Evolutionary conservation across 2,888 invertebrate genomes (phyloP), one percentile per base, ranked within the genome.

Genomic region (Syrista parreyssii): DNA sequence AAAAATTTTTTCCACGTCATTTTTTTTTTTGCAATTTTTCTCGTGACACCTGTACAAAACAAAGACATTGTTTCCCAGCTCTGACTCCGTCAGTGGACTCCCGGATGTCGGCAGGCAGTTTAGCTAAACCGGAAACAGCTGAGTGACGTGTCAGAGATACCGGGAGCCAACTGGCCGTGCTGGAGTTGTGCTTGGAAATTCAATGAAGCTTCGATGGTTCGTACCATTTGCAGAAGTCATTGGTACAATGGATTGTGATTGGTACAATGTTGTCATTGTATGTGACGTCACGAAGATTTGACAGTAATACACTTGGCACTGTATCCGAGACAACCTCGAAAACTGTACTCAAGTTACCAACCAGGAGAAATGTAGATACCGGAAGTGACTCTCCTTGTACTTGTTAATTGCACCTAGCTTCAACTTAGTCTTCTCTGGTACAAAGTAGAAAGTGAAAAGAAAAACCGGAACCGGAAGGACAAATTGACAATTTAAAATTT

Each of bases 111-210:
- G 40, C 6, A 55, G 40, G 40, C 23, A 55, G 23, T 15, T 55
- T 23, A 55, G 40, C 40, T 1, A 55, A 78, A 77, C 87, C 85
- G 87, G 87, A 87, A 87, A 81, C 76, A 80, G 77, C 79, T 78
- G 77, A 71, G 82, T 82, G 87, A 87, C 86, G 85, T 84, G 84
- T 80, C 78, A 77, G 79, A 84, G 85, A 85, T 87, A 86, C 86
- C 84, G 81, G 84, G 86, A 86, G 40, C 86, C 84, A 80, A 80
- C 82, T 79, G 78, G 76, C 82, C 78, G 78, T 82, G 79, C 75
- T 81, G 82, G 82, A 78, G 78, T 73, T 79, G 84, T 85, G 87
- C 85, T 84, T 85, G 82, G 86, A 86, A 89, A 87, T 83, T 85
- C 82, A 88, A 86, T 87, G 85, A 85, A 85, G 81, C 75, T 23